A percentile compares a stretch with the other conserved stretches of the same genome.
phyloP scores from a whole-genome alignment of 2,113 vertebrate species.

The Panthera leo region DNA sequence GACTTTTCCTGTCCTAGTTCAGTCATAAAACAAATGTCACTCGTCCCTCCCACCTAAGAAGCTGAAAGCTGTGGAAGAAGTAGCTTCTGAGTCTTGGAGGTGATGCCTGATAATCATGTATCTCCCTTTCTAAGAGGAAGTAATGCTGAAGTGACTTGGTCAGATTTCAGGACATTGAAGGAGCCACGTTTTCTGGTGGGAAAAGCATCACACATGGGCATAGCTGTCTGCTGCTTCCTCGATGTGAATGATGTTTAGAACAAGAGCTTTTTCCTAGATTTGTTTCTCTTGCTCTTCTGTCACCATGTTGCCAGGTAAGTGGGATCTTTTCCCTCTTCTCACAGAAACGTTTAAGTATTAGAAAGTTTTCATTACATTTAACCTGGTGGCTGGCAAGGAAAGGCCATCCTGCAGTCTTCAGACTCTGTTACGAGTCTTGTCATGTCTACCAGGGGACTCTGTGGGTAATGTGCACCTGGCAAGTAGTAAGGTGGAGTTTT shows the following conservation, averaged over 20 bases:
- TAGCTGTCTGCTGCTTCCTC: not conserved
- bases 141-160: not conserved
- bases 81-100: not conserved
- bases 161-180: not conserved
- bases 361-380: not conserved
- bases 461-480: not conserved
- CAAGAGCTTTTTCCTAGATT: not conserved
- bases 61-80: not conserved
- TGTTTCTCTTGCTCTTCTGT: not conserved
- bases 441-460: not conserved
- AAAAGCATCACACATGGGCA: not conserved
- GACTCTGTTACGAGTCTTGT: no score
- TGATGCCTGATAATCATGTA: not conserved
- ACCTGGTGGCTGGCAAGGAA: not conserved
- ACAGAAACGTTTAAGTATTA: not conserved
- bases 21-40: not conserved
- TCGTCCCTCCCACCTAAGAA: not conserved
- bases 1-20: not conserved
- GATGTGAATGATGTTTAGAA: not conserved
- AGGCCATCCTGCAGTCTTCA: not conserved
- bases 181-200: not conserved
- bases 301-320: not conserved
- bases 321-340: not conserved
- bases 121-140: not conserved
- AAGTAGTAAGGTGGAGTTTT: not conserved